Base-by-base conservation (phyloP, 2,113 vertebrate species). In the Carassius carassius region DNA sequence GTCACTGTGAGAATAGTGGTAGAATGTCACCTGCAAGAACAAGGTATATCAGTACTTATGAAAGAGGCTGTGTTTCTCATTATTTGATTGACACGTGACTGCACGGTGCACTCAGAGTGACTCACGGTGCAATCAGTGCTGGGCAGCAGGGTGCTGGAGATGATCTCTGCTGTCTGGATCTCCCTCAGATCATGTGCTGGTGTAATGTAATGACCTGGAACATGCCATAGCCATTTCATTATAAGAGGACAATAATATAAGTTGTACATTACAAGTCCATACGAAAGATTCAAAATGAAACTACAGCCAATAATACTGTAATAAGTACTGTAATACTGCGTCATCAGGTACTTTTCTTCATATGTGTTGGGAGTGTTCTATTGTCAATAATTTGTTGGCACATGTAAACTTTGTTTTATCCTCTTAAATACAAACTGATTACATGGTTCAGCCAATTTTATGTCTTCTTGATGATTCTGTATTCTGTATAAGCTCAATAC, bases 51-150 rank as follows among this genome's bases (percentile, higher is more conserved):
- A 54, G 65, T 41, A 2, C 37, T 72, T 62, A 37, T 47, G 16
- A 25, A 23, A 35, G 10, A 21, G 35, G 5, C 47, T 29, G 3
- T n/a, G 13, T 0, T 6, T 32, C 10, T 51, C 41, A 23, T 76
- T 35, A 35, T 77, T 56, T 56, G 37, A 41, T 29, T 6, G n/a
- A 75, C 12, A 49, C 67, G 1, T 35, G 37, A 62, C 41, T n/a
- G 1, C 37, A 37, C 37, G n/a, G n/a, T n/a, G n/a, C n/a, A n/a
- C n/a, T n/a, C n/a, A n/a, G n/a, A 54, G 17, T 19, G 44, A 92
- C 94, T 91, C 85, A 95, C 94, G 56, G 85, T 92, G 88, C 94
- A 95, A 86, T 90, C 89, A 9, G 73, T 78, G 86, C 91, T 92
- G 60, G 93, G 92, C 5, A 94, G 88, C 44, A 95, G 86, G 0